Evolutionary conservation across 2,113 vertebrate genomes (phyloP).

Genomic region (Nanger granti): DNA sequence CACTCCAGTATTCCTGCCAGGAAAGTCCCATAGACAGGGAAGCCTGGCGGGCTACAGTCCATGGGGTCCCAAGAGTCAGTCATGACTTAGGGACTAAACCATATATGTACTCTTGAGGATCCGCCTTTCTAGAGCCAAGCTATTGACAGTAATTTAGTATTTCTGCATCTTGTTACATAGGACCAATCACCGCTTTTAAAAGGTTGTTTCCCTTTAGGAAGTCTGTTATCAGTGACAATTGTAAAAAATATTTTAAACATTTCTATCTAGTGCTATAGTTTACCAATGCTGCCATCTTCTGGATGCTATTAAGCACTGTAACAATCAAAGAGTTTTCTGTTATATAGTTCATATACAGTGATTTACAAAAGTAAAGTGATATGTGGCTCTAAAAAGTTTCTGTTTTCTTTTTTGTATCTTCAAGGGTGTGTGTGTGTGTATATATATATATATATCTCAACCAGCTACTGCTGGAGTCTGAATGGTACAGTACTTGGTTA

Average conservation of each 20-base stretch:
- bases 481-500: neutral
- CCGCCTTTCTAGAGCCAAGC: neutral
- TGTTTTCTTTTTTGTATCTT: neutral
- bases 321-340: too few relatives aligned
- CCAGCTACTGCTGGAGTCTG: neutral
- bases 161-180: neutral
- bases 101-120: neutral
- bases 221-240: neutral
- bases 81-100: neutral
- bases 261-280: conserved; percentile 42
- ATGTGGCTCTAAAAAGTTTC: neutral
- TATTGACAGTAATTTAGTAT: neutral
- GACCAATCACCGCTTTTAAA: neutral
- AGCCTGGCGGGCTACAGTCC: neutral
- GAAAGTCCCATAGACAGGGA: neutral
- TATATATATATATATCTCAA: neutral
- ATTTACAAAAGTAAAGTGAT: conserved; percentile 16
- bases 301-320: neutral
- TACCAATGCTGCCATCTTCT: conserved; percentile 81
- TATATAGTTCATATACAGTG: neutral
- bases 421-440: neutral
- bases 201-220: neutral
- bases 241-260: neutral
- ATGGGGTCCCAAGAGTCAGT: neutral
- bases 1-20: neutral